These are phyloP conservation scores for Osmerus eperlanus DNA, from an alignment of 2,113 vertebrate genomes.

Conservation along the genomic window DNA sequence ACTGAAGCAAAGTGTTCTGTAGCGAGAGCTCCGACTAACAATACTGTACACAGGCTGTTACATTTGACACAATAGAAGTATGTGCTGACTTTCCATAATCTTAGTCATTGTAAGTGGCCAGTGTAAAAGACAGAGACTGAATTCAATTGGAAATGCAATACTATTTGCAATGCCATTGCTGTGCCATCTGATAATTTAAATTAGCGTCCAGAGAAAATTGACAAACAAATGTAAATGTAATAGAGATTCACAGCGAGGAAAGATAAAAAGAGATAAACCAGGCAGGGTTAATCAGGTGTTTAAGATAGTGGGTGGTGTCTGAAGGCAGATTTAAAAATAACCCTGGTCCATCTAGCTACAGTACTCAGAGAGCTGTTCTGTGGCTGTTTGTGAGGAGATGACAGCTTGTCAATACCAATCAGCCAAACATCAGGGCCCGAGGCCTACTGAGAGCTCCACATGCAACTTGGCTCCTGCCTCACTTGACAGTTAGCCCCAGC, in stretches of 20 bases:
- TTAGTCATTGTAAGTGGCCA: too few species aligned
- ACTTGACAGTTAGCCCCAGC: too few species aligned
- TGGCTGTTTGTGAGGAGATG: constrained; percentile 45
- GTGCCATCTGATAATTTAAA: not conserved
- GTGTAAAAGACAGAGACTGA: too few species aligned
- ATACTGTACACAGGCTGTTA: too few species aligned
- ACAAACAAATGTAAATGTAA: not conserved
- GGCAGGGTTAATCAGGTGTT: constrained; percentile 14
- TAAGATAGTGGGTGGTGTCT: constrained; percentile 28
- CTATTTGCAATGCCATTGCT: not conserved
- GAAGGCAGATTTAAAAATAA: constrained; percentile 31
- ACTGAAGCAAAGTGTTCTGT: too few species aligned
- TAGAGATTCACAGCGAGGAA: not conserved
- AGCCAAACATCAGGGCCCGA: constrained; percentile 42
- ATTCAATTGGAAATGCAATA: not conserved
- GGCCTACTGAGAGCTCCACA: constrained; percentile 22
- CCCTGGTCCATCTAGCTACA: constrained; percentile 31
- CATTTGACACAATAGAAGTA: too few species aligned
- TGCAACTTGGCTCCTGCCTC: not conserved
- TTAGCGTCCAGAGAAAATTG: not conserved
- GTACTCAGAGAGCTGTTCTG: constrained; percentile 18
- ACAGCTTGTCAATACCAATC: constrained; percentile 72
- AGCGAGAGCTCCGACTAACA: too few species aligned
- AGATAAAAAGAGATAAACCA: not conserved
- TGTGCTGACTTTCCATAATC: too few species aligned